Evolutionary conservation across 2,888 invertebrate species (phyloP), one percentile per base, ranked within the genome.

Genomic region (Dynastes grantii): DNA sequence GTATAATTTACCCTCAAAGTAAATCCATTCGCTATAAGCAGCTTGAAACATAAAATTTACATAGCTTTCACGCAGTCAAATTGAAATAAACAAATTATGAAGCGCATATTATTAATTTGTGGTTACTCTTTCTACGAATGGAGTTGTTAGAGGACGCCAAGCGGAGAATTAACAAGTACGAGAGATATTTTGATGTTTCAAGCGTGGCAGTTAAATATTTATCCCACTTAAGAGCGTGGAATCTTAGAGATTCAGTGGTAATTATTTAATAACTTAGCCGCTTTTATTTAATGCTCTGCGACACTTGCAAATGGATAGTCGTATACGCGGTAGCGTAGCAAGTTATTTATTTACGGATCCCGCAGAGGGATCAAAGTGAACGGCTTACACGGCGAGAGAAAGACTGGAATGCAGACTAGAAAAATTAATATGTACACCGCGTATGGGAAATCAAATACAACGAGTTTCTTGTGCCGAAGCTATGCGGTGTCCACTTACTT

Each of bases 361-460:
- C n/a, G 55, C n/a, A 58, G 27, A 58, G 37, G 40, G 37, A 64
- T 64, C 64, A 64, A 64, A 64, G 64, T 6, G n/a, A 64, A 64
- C 40, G 32, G 64, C 27, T 61, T 32, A 9, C 29, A 32, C 3
- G 16, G 64, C 45, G 45, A 45, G 45, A 11, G 16, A 22, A 55
- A 13, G 55, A 8, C 29, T 6, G 53, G 70, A 70, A 70, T 70
- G 70, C 70, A 70, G 70, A 53, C 53, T 70, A 70, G 70, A 53
- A 53, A 53, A 70, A 53, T 70, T 70, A 55, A 70, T 55, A 70
- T 70, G 55, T 70, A 53, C 53, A 29, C 8, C 53, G 51, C 53
- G 70, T 70, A 70, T 55, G 53, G 22, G 53, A 32, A 58, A 70
- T 70, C 70, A 32, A 32, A 53, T 27, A 70, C 70, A 53, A 70